Conservation (phyloP, 2,888 invertebrate genomes). For the Mimas tiliae region DNA sequence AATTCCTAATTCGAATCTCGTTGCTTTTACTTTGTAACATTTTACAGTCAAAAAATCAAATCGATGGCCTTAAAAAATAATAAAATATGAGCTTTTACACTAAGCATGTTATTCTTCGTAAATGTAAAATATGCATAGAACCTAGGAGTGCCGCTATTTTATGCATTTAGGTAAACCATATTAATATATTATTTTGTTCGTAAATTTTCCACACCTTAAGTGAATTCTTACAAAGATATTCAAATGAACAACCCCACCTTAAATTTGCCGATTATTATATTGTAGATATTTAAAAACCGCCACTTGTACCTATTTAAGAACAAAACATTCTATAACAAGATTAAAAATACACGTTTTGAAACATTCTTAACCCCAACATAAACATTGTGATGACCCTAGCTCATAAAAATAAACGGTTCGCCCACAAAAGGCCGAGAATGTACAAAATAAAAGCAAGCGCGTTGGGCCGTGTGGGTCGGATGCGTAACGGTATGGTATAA, state of each 20-base stretch:
- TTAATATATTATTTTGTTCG: background rate
- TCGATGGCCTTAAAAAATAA: too few relatives aligned
- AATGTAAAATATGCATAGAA: background rate
- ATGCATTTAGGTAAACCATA: slow-evolving; percentile 3
- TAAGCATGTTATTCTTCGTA: too few relatives aligned
- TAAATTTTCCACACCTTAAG: background rate
- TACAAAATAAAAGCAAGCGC: slow-evolving; percentile 20
- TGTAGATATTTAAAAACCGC: too few relatives aligned
- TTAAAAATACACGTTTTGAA: too few relatives aligned
- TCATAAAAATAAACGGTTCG: background rate
- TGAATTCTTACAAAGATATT: background rate
- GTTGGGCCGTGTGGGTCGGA: slow-evolving; percentile 24
- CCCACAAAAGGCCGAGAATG: slow-evolving; percentile 14
- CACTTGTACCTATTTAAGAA: too few relatives aligned
- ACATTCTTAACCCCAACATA: slow-evolving; percentile 3
- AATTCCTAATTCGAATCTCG: too few relatives aligned
- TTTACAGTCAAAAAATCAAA: too few relatives aligned
- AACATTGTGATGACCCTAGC: background rate
- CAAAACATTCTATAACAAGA: too few relatives aligned
- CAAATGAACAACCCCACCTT: background rate
- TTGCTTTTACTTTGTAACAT: too few relatives aligned
- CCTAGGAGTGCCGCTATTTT: background rate
- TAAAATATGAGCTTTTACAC: background rate
- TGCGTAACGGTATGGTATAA: slow-evolving; percentile 44
- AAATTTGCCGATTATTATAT: too few relatives aligned